Base-by-base conservation (phyloP, 2,113 vertebrate species). In the Gallinago media region DNA sequence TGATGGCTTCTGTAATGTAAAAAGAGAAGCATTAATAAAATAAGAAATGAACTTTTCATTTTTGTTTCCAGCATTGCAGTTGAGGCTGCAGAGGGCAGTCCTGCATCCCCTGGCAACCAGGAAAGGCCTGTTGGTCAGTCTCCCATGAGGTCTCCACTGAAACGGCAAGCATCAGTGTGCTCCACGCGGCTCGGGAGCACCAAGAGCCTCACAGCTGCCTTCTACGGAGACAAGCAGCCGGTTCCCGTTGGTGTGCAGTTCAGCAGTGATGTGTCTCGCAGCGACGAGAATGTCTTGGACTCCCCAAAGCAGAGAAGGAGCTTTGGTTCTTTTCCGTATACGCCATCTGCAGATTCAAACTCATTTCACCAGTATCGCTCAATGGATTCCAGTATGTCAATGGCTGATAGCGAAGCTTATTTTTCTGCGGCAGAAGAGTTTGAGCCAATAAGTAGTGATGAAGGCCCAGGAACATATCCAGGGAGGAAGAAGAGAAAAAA, bases 301-400 rank as follows among this genome's bases (percentile, higher is more conserved):
- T 99, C 99, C 2, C 99, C 99, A 1, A 99, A 99, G 49, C 99
- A 99, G 95, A 98, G 99, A 46, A 98, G 99, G 86, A 99, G 99
- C 98, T 99, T 99, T 42, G 99, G 99, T 49, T 99, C 99, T 11
- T 99, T 99, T 75, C 99, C 99, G 0, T 99, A 99, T 91, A 99
- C 99, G 3, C 99, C 99, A 0, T 99, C 99, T 34, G 99, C 99
- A 1, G 99, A 99, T 95, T 99, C 99, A 6, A 99, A 98, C 96
- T 99, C 99, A 1, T 99, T 99, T 97, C 99, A 99, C 95, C 99
- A 99, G 63, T 99, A 99, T 96, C 99, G 99, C 76, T 99, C 99
- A 0, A 99, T 99, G 68, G 99, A 99, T 94, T 99, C 99, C 77
- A 99, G 99, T 79, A 99, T 99, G 99, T 99, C 99, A 1, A 98